phyloP scores from a whole-genome alignment of 2,797 vertebrate species.

The Pangasius sanitwongsei region DNA sequence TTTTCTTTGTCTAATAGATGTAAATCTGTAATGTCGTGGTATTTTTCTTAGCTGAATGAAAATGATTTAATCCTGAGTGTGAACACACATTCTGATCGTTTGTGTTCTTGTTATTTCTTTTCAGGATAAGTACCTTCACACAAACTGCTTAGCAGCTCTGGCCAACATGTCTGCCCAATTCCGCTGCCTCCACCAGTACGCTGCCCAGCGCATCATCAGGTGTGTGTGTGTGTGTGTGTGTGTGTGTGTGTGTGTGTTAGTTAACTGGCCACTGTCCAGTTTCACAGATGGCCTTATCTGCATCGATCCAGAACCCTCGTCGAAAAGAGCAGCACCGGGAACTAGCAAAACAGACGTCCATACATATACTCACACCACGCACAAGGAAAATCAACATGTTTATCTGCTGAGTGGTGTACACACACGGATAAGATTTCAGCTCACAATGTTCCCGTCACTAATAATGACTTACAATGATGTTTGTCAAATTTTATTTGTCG shows the following conservation, averaged over 20 bases:
- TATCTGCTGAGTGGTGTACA: constrained; percentile 14
- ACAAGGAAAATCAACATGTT: constrained; percentile 24
- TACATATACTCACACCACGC: constrained; percentile 43
- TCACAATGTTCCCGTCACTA: constrained; percentile 21
- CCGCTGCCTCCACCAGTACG: constrained; percentile 95
- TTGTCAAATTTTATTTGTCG: constrained; percentile 36
- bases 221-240: constrained; percentile 63
- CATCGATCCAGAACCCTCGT: constrained; percentile 34
- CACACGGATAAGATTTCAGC: constrained; percentile 45
- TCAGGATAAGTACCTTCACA: constrained; percentile 98
- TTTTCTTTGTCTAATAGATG: no score
- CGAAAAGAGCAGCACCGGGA: constrained; percentile 26
- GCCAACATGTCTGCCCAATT: constrained; percentile 99
- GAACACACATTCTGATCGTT: not conserved
- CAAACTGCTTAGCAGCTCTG: constrained; percentile 94
- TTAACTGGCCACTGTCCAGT: constrained; percentile 8
- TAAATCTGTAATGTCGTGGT: no score
- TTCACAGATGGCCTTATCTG: constrained; percentile 51
- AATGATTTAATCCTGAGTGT: not conserved
- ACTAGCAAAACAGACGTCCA: constrained; percentile 26
- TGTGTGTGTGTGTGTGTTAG: not conserved
- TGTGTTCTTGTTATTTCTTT: constrained; percentile 49
- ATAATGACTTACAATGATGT: constrained; percentile 46
- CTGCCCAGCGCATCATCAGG: constrained; percentile 98
- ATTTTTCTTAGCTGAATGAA: not conserved